Evolutionary conservation across 2,888 invertebrate species (phyloP).

Genomic region (Sipunculus nudus): DNA sequence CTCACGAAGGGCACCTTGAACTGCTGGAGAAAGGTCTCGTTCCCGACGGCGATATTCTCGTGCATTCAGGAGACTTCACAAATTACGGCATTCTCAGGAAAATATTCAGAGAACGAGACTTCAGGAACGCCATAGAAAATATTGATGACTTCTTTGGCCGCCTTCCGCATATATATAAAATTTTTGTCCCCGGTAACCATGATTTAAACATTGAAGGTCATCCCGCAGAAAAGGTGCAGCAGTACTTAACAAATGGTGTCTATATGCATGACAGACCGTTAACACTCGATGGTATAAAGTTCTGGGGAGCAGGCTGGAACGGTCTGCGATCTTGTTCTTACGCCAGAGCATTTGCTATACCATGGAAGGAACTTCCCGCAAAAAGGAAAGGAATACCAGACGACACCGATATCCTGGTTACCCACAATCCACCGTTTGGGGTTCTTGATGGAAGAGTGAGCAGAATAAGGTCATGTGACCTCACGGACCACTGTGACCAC

Average conservation of each 20-base stretch:
- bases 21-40: slow-evolving; percentile 31
- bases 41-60: slow-evolving; percentile 55
- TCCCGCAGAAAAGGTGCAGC: slow-evolving; percentile 40
- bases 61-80: slow-evolving; percentile 59
- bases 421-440: slow-evolving; percentile 55
- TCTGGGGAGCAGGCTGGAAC: slow-evolving; percentile 58
- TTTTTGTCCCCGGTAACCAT: slow-evolving; percentile 61
- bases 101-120: slow-evolving; percentile 19
- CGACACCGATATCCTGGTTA: slow-evolving; percentile 55
- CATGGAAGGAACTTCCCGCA: slow-evolving; percentile 49
- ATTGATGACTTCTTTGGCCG: slow-evolving; percentile 47
- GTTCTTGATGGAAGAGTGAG: no score
- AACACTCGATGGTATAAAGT: slow-evolving; percentile 50
- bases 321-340: slow-evolving; percentile 44
- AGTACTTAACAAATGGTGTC: slow-evolving; percentile 42
- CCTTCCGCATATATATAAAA: slow-evolving; percentile 52
- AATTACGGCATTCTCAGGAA: slow-evolving; percentile 30
- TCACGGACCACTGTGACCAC: no score
- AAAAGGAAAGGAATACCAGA: no score
- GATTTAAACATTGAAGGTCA: slow-evolving; percentile 46
- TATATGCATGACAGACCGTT: slow-evolving; percentile 54
- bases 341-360: slow-evolving; percentile 48
- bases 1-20: slow-evolving; percentile 48
- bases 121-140: slow-evolving; percentile 34
- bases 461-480: no score